A percentile compares a stretch with the other conserved stretches of the same genome.
Conservation (phyloP, 2,797 vertebrate species). For the Cyclura pinguis region DNA sequence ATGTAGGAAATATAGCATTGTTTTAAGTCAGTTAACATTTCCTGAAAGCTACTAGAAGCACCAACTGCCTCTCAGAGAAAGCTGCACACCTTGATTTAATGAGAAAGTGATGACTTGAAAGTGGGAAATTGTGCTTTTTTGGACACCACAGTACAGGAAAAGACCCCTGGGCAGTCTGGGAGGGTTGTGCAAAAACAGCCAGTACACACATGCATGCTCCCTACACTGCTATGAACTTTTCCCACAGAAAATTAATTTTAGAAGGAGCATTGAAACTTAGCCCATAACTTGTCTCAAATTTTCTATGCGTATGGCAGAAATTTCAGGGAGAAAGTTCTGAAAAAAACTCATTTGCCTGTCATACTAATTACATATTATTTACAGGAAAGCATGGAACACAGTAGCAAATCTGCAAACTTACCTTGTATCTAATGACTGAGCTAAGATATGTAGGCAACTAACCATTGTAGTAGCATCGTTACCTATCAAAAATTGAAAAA, state of each 20-base stretch:
- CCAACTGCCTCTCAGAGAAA: background rate
- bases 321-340: background rate
- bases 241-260: background rate
- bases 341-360: background rate
- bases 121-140: no score
- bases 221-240: background rate
- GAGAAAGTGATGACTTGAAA: background rate
- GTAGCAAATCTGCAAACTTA: conserved; percentile 70
- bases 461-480: conserved; percentile 96
- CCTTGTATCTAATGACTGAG: conserved; percentile 97
- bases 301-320: background rate
- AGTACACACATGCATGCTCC: no score
- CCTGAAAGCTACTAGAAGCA: background rate
- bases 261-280: background rate
- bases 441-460: conserved; percentile 98
- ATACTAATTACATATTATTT: background rate
- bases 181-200: no score
- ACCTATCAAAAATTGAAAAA: conserved; percentile 79
- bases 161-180: no score
- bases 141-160: no score
- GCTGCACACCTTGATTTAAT: background rate
- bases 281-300: background rate
- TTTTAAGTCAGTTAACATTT: background rate
- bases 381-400: background rate
- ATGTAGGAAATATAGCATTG: background rate